Conservation (phyloP, 2,888 invertebrate genomes). For the Drosophila buzzatii region DNA sequence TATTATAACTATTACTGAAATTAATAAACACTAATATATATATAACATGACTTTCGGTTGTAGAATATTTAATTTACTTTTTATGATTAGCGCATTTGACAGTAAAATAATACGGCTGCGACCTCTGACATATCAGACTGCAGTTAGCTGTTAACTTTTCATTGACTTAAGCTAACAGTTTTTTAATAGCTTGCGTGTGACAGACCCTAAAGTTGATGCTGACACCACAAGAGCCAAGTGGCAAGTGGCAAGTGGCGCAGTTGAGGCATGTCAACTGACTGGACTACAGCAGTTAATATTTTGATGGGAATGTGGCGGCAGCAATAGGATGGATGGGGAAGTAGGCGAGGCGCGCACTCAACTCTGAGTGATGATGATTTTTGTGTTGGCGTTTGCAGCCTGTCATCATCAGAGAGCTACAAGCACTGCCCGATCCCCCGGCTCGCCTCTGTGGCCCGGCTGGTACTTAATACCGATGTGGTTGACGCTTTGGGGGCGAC, state of each 20-base stretch:
- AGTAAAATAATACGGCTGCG: not conserved
- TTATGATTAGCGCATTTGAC: not conserved
- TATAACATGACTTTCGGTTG: not conserved
- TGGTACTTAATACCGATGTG: constrained; percentile 12
- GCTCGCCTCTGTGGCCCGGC: not conserved
- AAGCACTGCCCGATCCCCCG: not conserved
- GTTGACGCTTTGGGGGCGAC: constrained; percentile 13
- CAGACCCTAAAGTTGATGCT: constrained; percentile 29
- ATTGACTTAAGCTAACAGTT: constrained; percentile 2
- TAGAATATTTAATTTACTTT: not conserved
- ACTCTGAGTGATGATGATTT: constrained; percentile 65
- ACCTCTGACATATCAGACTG: not conserved
- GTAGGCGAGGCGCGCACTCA: constrained; percentile 18
- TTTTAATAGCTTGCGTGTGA: constrained; percentile 5
- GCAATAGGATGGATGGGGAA: not conserved
- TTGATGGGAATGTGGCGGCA: constrained; percentile 16
- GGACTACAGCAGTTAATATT: constrained; percentile 50
- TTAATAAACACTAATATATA: too few relatives aligned
- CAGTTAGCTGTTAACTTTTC: not conserved
- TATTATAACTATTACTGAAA: too few relatives aligned
- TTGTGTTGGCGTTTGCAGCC: constrained; percentile 52
- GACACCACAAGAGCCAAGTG: constrained; percentile 36
- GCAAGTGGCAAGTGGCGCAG: constrained; percentile 27
- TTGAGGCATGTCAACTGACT: constrained; percentile 33
- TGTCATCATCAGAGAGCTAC: constrained; percentile 53